Conservation (phyloP, 1,140 invertebrate genomes). For the Neomicropteryx cornuta region DNA sequence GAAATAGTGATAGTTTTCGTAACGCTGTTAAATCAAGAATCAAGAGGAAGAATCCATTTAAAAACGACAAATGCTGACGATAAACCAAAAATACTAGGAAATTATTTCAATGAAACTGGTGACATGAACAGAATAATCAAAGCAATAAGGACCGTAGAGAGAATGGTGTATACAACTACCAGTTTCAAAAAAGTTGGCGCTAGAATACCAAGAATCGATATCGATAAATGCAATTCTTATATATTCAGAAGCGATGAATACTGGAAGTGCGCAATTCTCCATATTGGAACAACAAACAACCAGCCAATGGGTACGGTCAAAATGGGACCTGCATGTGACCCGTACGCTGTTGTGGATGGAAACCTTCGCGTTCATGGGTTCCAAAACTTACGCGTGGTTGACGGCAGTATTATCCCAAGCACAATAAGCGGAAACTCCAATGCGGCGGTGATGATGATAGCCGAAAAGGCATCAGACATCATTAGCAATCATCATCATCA, state of each 20-base stretch:
- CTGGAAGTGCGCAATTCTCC: constrained; percentile 62
- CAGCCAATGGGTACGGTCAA: constrained; percentile 66
- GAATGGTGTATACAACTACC: no score
- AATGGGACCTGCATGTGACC: constrained; percentile 61
- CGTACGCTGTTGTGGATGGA: constrained; percentile 62
- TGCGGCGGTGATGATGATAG: constrained; percentile 55
- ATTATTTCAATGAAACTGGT: constrained; percentile 63
- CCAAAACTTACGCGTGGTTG: constrained; percentile 49
- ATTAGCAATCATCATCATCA: constrained; percentile 51
- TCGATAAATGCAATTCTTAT: constrained; percentile 58
- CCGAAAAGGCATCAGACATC: constrained; percentile 58
- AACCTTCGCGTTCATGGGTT: constrained; percentile 54
- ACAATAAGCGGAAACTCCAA: constrained; percentile 61
- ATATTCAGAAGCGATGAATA: constrained; percentile 60
- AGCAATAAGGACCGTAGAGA: constrained; percentile 39
- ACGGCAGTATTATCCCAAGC: constrained; percentile 61
- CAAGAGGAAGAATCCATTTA: no score
- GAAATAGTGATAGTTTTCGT: no score
- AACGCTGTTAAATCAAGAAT: no score
- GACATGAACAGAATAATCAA: constrained; percentile 58
- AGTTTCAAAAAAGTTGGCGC: constrained; percentile 64
- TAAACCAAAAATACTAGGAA: constrained; percentile 71
- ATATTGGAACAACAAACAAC: constrained; percentile 68
- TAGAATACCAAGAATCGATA: constrained; percentile 51
- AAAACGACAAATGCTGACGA: constrained; percentile 60